These are phyloP conservation scores for Galleria mellonella DNA, from an alignment of 1,140 invertebrate genomes.

Conservation along the genomic window DNA sequence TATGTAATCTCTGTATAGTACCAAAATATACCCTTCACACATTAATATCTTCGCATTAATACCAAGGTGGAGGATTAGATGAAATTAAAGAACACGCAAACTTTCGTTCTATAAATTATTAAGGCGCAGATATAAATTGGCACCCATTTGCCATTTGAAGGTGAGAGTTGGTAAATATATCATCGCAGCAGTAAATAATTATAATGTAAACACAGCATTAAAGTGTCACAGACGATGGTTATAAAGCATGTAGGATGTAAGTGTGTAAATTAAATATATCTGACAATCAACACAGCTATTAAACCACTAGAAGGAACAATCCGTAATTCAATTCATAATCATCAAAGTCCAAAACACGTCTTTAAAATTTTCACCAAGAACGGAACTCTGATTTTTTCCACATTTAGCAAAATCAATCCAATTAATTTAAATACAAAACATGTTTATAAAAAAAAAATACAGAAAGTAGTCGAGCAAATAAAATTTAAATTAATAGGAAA, in stretches of 20 bases:
- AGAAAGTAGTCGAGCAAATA: too few species aligned
- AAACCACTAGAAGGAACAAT: too few species aligned
- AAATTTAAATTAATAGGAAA: too few species aligned
- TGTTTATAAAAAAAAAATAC: too few species aligned
- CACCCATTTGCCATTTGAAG: constrained; percentile 22
- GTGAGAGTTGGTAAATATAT: constrained; percentile 26
- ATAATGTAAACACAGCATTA: constrained; percentile 42
- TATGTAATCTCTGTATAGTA: not conserved
- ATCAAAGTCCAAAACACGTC: too few species aligned
- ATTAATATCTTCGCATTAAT: constrained; percentile 1
- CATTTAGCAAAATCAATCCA: too few species aligned
- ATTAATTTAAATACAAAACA: too few species aligned
- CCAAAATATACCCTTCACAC: not conserved
- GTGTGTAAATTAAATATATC: too few species aligned
- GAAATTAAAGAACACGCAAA: constrained; percentile 12
- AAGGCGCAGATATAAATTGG: constrained; percentile 35
- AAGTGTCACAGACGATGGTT: constrained; percentile 10
- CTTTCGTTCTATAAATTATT: constrained; percentile 34
- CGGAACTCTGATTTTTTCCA: too few species aligned
- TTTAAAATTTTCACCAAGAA: too few species aligned
- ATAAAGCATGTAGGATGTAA: not conserved
- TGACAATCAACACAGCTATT: too few species aligned
- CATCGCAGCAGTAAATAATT: constrained; percentile 45
- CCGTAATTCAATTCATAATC: too few species aligned
- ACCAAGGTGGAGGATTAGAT: not conserved